Conservation (phyloP, 2,113 vertebrate genomes). For the Malurus melanocephalus region DNA sequence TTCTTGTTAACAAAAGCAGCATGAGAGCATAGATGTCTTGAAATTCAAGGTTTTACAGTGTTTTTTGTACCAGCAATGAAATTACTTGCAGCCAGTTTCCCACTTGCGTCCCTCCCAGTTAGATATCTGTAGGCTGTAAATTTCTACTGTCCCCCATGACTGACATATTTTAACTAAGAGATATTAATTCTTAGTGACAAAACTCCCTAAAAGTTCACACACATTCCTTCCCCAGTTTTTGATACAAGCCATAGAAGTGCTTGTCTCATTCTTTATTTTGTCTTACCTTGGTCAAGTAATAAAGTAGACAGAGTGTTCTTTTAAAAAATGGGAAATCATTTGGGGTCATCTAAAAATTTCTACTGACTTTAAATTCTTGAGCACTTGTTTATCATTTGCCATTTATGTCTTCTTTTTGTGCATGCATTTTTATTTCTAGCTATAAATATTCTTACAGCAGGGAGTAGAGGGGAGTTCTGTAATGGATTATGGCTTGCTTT, state of each 20-base stretch:
- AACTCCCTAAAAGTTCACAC: conserved; percentile 54
- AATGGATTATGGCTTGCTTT: background rate
- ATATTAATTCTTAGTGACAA: background rate
- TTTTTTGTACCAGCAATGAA: background rate
- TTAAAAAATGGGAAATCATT: conserved; percentile 26
- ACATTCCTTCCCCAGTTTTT: conserved; percentile 29
- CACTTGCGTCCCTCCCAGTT: background rate
- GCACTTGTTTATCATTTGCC: conserved; percentile 38
- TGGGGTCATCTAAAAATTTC: conserved; percentile 44
- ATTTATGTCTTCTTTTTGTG: conserved; percentile 44
- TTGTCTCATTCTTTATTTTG: conserved; percentile 15
- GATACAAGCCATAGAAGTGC: background rate
- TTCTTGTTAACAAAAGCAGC: background rate
- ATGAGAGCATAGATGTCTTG: background rate
- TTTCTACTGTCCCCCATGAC: background rate
- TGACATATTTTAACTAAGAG: background rate
- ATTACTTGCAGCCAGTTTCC: background rate
- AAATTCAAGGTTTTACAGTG: background rate
- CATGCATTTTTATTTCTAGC: background rate
- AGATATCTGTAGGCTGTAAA: background rate
- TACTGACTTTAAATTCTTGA: background rate
- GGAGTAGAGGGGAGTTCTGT: background rate
- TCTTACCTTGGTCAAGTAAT: conserved; percentile 22
- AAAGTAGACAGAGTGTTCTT: conserved; percentile 23
- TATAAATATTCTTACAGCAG: conserved; percentile 29